Base-by-base conservation (phyloP, 2,113 vertebrate species). In the Coregonus clupeaformis region DNA sequence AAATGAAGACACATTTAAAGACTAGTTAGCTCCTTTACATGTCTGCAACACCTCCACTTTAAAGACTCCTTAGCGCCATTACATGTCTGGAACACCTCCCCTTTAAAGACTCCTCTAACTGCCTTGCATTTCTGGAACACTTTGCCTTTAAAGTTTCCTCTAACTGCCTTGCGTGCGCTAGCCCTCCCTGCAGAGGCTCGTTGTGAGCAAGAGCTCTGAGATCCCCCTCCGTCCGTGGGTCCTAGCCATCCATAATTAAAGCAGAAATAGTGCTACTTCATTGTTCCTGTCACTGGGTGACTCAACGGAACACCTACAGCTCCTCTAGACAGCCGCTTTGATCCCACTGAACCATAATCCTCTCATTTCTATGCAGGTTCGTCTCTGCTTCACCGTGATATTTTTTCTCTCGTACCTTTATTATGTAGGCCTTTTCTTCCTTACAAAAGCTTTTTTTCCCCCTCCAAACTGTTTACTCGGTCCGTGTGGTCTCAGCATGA, bases 311-410 rank as follows among this genome's bases (percentile, higher is more conserved):
- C 36, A 42, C 9, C 36, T 42, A 42, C 2, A 42, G 63, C 29
- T 55, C 73, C 71, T 11, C 29, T 63, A 69, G 72, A 78, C n/a
- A 63, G 59, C 71, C 66, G 22, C 65, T 7, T 68, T 52, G 45
- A 68, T 66, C 49, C 45, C 75, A 55, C 80, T 77, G 72, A 79
- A 75, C 79, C 67, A 29, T 81, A 82, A 89, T 84, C 80, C 69
- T 72, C 69, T 81, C 77, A 86, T 88, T 77, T 80, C 20, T 69
- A 85, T 86, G 84, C 79, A 74, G 47, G 72, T n/a, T 75, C 13
- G 27, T 4, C 29, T 69, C 78, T 74, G 30, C 2, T 5, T 64
- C 73, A 69, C 14, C 65, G 7, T 74, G 72, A 36, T n/a, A 66
- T 86, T 67, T 79, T 30, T 60, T 22, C 18, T 55, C 78, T 60